Conservation (phyloP, 2,797 vertebrate genomes). For the Hylomyscus alleni region DNA sequence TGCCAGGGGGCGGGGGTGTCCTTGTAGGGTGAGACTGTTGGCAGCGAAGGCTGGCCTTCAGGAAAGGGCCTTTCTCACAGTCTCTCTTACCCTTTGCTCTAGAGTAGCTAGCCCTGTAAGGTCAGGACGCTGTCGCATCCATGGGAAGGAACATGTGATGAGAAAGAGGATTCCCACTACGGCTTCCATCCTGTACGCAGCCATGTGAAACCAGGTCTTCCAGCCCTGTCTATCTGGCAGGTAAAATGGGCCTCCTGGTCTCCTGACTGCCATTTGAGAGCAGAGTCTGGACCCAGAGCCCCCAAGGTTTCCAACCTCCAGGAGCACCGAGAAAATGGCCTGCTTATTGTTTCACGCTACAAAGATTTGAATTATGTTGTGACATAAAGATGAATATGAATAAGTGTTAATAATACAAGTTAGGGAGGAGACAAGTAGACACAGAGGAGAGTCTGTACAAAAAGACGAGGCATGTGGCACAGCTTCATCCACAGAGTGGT, state of each 20-base stretch:
- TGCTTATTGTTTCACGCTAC: not conserved
- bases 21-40: not conserved
- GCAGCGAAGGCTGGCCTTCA: not conserved
- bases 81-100: not conserved
- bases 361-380: not conserved
- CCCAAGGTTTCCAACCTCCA: not conserved
- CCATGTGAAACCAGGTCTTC: no score
- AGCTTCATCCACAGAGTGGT: not conserved
- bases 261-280: not conserved
- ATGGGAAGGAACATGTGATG: not conserved
- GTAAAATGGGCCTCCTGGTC: not conserved
- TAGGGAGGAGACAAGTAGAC: not conserved
- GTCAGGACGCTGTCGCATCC: not conserved
- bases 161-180: not conserved
- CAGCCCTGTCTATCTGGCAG: not conserved
- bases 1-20: not conserved
- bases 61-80: not conserved
- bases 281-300: not conserved
- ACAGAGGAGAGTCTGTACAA: no score
- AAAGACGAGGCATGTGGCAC: not conserved
- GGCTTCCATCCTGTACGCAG: accelerated
- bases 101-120: not conserved
- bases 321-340: no score
- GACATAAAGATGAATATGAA: not conserved
- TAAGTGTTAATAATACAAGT: not conserved